Evolutionary conservation across 2,797 vertebrate species (phyloP).

Genomic region (Macroramphosus scolopax): DNA sequence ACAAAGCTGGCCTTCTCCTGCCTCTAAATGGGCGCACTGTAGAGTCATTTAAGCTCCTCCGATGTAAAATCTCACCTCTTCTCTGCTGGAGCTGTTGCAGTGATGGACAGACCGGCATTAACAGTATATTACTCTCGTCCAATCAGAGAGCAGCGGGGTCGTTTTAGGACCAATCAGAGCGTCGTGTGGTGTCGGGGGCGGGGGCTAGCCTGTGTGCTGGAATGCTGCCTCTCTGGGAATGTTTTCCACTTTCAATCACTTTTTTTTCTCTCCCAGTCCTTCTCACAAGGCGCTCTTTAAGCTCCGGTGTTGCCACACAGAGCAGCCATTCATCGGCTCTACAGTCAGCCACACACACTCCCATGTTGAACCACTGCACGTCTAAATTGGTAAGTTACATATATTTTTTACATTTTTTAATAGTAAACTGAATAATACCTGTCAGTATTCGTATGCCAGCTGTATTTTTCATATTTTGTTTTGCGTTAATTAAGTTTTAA

Average conservation of each 20-base stretch:
- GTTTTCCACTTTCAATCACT: slow-evolving; percentile 80
- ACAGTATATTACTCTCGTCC: slow-evolving; percentile 33
- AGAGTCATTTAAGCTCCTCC: slow-evolving; percentile 68
- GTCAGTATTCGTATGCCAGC: slow-evolving; percentile 1
- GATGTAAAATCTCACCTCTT: slow-evolving; percentile 77
- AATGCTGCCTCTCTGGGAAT: slow-evolving; percentile 79
- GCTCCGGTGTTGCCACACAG: slow-evolving; percentile 81
- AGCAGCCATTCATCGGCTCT: slow-evolving; percentile 82
- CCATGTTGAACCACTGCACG: slow-evolving; percentile 74
- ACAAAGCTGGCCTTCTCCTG: slow-evolving; percentile 74
- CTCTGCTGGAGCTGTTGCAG: slow-evolving; percentile 61
- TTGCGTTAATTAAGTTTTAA: too few species aligned
- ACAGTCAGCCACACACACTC: slow-evolving; percentile 77
- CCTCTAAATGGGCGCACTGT: slow-evolving; percentile 74
- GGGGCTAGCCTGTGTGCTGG: slow-evolving; percentile 50
- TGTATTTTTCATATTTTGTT: neutral
- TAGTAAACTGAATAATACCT: slow-evolving; percentile 24
- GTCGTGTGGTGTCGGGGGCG: slow-evolving; percentile 19
- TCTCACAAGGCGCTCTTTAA: slow-evolving; percentile 86
- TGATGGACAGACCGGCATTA: slow-evolving; percentile 60
- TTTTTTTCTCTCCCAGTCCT: slow-evolving; percentile 74
- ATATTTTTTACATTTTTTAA: slow-evolving; percentile 46
- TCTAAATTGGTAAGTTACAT: slow-evolving; percentile 74
- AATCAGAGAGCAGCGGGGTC: slow-evolving; percentile 44
- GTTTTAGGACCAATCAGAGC: slow-evolving; percentile 59